phyloP scores from a whole-genome alignment of 2,888 invertebrate species.

The Diarsia brunnea region DNA sequence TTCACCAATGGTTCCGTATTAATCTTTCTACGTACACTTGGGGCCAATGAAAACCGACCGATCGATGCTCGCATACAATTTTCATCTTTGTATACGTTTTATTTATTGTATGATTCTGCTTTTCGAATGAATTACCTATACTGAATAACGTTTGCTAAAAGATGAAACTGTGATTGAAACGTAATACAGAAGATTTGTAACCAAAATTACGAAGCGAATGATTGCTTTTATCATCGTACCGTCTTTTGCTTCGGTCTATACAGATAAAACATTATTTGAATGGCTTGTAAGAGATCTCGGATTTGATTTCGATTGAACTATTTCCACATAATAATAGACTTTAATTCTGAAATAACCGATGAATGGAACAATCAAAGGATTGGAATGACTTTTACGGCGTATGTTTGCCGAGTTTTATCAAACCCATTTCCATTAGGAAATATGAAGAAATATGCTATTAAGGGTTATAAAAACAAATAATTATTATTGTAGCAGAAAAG shows the following conservation, averaged over 20 bases:
- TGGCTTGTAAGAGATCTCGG: slow-evolving; percentile 32
- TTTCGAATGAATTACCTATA: slow-evolving; percentile 50
- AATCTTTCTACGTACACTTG: slow-evolving; percentile 56
- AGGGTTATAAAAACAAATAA: slow-evolving; percentile 31
- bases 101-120: slow-evolving; percentile 56
- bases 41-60: slow-evolving; percentile 43
- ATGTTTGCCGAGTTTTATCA: slow-evolving; percentile 14
- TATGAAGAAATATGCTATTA: slow-evolving; percentile 33
- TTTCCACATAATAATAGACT: slow-evolving; percentile 15
- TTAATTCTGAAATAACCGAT: slow-evolving; percentile 22
- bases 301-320: slow-evolving; percentile 32
- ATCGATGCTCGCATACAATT: slow-evolving; percentile 41
- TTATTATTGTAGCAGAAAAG: slow-evolving; percentile 26
- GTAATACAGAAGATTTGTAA: slow-evolving; percentile 53
- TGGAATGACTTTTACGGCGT: slow-evolving; percentile 27
- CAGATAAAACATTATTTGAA: slow-evolving; percentile 42
- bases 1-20: slow-evolving; percentile 57
- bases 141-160: slow-evolving; percentile 43
- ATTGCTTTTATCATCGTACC: slow-evolving; percentile 53
- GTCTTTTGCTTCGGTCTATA: slow-evolving; percentile 24
- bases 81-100: slow-evolving; percentile 49
- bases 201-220: slow-evolving; percentile 42
- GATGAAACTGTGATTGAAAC: slow-evolving; percentile 60
- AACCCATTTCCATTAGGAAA: slow-evolving; percentile 22
- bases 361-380: slow-evolving; percentile 10